phyloP scores from a whole-genome alignment of 2,797 vertebrate species.

The Smutsia temminckii region DNA sequence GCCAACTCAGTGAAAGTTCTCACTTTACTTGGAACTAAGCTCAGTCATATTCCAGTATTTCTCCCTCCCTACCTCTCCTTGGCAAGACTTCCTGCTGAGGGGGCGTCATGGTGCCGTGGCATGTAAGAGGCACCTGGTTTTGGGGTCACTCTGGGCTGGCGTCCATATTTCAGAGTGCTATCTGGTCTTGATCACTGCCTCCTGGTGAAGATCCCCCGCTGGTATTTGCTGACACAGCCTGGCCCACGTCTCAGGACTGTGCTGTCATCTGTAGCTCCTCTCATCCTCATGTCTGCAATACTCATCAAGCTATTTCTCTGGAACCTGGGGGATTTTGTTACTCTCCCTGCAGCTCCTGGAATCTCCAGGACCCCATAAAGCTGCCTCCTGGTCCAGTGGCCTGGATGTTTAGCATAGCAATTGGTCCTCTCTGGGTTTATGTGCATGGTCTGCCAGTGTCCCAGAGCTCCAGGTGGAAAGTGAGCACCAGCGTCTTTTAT shows the following conservation, averaged over 20 bases:
- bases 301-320: not conserved
- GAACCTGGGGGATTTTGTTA: not conserved
- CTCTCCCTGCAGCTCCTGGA: not conserved
- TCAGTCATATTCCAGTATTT: not conserved
- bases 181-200: not conserved
- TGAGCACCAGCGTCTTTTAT: not conserved
- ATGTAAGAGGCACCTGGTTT: not conserved
- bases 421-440: not conserved
- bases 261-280: not conserved
- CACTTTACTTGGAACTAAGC: not conserved
- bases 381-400: not conserved
- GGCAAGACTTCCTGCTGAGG: not conserved
- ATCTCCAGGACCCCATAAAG: not conserved
- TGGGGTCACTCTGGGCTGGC: not conserved
- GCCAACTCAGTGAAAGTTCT: slow-evolving; percentile 8
- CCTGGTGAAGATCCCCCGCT: not conserved
- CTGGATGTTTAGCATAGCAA: not conserved
- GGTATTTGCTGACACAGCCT: too few species aligned
- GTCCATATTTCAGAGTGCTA: fast-evolving
- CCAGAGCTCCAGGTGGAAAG: not conserved
- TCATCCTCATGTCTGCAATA: not conserved
- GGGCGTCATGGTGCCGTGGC: not conserved
- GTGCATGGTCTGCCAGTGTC: not conserved
- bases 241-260: not conserved
- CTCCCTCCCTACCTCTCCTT: not conserved